These are phyloP conservation scores for Benitochromis conjunctus DNA, from an alignment of 2,113 vertebrate genomes.

Conservation along the genomic window DNA sequence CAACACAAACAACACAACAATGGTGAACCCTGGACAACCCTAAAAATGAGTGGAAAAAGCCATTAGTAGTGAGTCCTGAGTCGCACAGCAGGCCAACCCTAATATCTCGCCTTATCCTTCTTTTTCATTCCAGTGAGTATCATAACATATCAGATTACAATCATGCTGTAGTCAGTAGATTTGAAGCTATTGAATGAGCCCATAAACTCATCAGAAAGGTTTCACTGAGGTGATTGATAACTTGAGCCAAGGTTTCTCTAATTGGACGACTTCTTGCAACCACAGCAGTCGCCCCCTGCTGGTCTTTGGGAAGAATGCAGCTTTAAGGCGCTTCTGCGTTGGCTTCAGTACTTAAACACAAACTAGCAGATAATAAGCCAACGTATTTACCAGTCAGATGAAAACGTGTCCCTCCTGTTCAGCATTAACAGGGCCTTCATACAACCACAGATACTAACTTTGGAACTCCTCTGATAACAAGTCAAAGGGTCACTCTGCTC, in stretches of 20 bases:
- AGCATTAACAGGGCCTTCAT: neutral
- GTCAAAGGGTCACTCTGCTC: neutral
- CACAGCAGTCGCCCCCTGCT: neutral
- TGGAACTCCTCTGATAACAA: neutral
- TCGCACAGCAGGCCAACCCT: neutral
- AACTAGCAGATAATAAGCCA: neutral
- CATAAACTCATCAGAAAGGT: neutral
- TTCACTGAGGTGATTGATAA: neutral
- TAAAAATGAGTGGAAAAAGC: accelerated
- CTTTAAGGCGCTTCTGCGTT: accelerated
- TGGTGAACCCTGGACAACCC: accelerated
- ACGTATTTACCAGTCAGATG: neutral
- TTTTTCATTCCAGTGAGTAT: neutral
- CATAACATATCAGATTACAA: neutral
- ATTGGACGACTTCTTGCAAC: neutral
- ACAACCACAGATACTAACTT: accelerated
- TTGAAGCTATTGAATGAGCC: neutral
- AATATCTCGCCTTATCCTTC: neutral
- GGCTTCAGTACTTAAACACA: neutral
- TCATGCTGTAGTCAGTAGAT: neutral
- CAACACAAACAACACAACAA: neutral
- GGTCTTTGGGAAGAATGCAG: neutral
- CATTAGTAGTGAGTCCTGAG: neutral
- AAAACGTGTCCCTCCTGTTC: neutral
- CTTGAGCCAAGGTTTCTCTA: neutral